phyloP scores from a whole-genome alignment of 2,113 vertebrate species.

The Anolis carolinensis region DNA sequence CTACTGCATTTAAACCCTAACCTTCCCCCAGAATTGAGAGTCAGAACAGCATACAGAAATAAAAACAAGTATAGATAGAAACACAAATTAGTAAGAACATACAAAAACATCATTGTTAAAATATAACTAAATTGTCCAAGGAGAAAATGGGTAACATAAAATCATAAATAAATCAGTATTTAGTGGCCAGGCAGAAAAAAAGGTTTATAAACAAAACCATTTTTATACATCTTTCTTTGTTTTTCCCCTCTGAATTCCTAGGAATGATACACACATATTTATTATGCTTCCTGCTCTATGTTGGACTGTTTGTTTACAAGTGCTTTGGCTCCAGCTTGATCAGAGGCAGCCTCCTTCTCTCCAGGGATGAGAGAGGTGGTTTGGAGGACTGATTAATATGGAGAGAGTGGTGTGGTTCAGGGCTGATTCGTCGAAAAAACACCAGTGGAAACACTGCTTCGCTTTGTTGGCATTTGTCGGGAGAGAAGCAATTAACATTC shows the following conservation, averaged over 20 bases:
- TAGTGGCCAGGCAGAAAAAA: not conserved
- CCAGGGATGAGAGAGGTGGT: constrained; percentile 11
- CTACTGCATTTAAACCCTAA: too few species aligned
- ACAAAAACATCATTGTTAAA: not conserved
- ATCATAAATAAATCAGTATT: not conserved
- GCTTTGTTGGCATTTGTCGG: not conserved
- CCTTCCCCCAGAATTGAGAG: too few species aligned
- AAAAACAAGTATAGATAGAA: not conserved
- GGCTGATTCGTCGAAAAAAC: not conserved
- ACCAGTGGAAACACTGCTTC: not conserved
- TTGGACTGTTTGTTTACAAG: not conserved
- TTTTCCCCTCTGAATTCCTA: not conserved
- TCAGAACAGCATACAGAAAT: too few species aligned
- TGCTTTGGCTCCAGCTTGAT: not conserved
- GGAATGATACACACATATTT: not conserved
- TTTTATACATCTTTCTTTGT: not conserved
- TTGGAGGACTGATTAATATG: constrained; percentile 39
- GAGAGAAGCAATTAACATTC: constrained; percentile 10
- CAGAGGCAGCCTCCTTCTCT: not conserved
- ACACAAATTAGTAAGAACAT: not conserved
- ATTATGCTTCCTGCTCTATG: not conserved
- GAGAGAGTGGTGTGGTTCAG: not conserved
- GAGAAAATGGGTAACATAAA: not conserved
- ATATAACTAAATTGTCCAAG: too few species aligned
- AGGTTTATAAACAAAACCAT: not conserved